Conservation (phyloP, 2,888 invertebrate species). For the Urechis unicinctus region DNA sequence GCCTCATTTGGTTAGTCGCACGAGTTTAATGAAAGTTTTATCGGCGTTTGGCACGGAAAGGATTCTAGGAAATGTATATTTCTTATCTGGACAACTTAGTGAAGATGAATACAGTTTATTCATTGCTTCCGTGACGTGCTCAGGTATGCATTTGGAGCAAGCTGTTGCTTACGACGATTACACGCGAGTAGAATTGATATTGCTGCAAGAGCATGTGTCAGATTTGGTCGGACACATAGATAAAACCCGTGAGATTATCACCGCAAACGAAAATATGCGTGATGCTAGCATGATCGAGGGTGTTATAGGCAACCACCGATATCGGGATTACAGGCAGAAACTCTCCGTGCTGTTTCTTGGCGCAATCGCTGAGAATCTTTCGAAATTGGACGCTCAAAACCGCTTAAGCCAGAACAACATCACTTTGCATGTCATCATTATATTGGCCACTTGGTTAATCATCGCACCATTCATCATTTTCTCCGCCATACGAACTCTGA, state of each 20-base stretch:
- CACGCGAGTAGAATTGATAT: background rate
- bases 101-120: background rate
- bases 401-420: too few relatives aligned
- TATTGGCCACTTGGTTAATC: background rate
- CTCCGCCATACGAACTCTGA: background rate
- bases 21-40: background rate
- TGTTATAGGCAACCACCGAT: too few relatives aligned
- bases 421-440: background rate
- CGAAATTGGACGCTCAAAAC: too few relatives aligned
- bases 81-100: background rate
- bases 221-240: background rate
- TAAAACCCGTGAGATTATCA: background rate
- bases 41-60: background rate
- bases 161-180: too few relatives aligned
- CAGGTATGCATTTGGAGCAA: too few relatives aligned
- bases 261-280: background rate
- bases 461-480: background rate
- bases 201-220: background rate
- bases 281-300: too few relatives aligned
- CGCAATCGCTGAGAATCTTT: too few relatives aligned
- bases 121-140: background rate
- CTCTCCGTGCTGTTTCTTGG: too few relatives aligned
- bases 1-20: background rate
- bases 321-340: too few relatives aligned
- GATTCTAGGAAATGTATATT: background rate